Conservation (phyloP, 2,113 vertebrate species). For the Phoxinus phoxinus region DNA sequence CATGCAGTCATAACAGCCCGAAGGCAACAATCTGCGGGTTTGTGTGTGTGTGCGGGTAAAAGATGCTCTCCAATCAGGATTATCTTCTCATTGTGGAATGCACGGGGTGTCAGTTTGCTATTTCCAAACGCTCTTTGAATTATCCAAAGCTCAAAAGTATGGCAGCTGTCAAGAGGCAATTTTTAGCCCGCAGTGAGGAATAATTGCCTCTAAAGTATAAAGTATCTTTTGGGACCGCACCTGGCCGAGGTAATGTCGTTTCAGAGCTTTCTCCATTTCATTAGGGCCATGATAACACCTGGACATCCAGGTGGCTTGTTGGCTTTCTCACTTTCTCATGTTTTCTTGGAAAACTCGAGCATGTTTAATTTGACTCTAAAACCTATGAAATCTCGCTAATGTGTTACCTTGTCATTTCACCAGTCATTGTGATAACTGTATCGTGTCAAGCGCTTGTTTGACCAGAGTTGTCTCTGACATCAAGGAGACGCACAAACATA, state of each 20-base stretch:
- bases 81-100: constrained; percentile 72
- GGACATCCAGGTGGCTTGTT: not conserved
- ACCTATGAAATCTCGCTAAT: not conserved
- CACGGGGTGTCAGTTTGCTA: constrained; percentile 60
- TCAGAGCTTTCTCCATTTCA: constrained; percentile 28
- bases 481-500: constrained; percentile 21
- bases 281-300: constrained; percentile 16
- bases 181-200: constrained; percentile 33
- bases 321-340: constrained; percentile 3
- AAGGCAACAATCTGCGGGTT: constrained; percentile 62
- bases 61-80: constrained; percentile 66
- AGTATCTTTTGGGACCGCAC: constrained; percentile 1
- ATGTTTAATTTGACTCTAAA: not conserved
- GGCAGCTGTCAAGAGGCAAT: constrained; percentile 33
- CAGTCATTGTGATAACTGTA: not conserved
- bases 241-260: constrained; percentile 25
- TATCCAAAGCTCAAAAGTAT: constrained; percentile 48
- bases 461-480: constrained; percentile 23
- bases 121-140: constrained; percentile 39
- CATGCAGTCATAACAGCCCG: constrained; percentile 74
- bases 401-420: constrained; percentile 5
- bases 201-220: constrained; percentile 21
- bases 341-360: not conserved
- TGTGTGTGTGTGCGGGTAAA: constrained; percentile 44
- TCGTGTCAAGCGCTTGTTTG: constrained; percentile 12